Conservation (phyloP, 2,888 invertebrate genomes). For the Drosophila hamatofila region DNA sequence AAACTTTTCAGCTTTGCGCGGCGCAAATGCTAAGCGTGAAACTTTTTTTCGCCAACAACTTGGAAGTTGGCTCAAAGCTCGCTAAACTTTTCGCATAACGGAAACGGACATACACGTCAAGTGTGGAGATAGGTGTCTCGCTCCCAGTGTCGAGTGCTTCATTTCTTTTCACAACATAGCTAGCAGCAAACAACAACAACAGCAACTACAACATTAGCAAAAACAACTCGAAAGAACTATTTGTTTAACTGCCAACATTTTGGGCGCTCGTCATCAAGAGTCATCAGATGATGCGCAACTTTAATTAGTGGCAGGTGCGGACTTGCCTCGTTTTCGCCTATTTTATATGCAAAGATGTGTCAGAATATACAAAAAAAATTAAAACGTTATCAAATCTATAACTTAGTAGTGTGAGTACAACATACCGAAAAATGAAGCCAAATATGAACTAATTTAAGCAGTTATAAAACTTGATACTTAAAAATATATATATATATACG, state of each 20-base stretch:
- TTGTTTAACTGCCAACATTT: slow-evolving; percentile 69
- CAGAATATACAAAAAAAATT: background rate
- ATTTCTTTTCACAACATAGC: slow-evolving; percentile 51
- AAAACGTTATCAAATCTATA: background rate
- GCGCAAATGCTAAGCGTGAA: slow-evolving; percentile 75
- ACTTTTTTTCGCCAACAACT: slow-evolving; percentile 58
- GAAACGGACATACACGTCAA: slow-evolving; percentile 79
- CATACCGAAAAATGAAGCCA: background rate
- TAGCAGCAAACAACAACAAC: slow-evolving; percentile 22
- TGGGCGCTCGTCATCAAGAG: slow-evolving; percentile 52
- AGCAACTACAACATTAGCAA: slow-evolving; percentile 11
- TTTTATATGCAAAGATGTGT: background rate
- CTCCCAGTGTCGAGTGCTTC: slow-evolving; percentile 23
- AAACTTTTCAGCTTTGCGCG: slow-evolving; percentile 74
- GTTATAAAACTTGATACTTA: background rate
- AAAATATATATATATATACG: too few relatives aligned
- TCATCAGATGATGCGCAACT: slow-evolving; percentile 51
- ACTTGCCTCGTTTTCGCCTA: slow-evolving; percentile 27
- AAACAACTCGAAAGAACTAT: slow-evolving; percentile 64
- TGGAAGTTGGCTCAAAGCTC: slow-evolving; percentile 53
- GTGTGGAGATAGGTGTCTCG: slow-evolving; percentile 70
- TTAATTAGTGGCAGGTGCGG: slow-evolving; percentile 67
- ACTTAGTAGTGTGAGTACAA: background rate
- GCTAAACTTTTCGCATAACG: slow-evolving; percentile 78
- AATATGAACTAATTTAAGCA: too few relatives aligned